These are phyloP conservation scores for Chloropsis hardwickii DNA, from an alignment of 2,113 vertebrate species.

Conservation along the genomic window DNA sequence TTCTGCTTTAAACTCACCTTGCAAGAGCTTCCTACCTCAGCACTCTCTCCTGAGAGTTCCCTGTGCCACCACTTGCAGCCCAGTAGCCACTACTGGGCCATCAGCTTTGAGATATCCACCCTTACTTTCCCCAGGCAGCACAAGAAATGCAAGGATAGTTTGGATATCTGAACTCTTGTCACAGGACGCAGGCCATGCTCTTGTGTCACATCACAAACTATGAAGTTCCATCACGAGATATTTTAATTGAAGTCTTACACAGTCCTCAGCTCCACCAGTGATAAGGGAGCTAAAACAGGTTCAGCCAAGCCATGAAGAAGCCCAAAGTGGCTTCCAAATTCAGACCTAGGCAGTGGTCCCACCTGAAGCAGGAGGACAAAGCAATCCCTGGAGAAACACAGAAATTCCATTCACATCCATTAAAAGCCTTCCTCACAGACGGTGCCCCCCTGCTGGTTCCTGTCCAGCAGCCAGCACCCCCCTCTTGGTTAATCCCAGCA, in stretches of 20 bases:
- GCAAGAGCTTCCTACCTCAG: background rate
- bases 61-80: background rate
- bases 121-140: background rate
- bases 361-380: background rate
- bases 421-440: background rate
- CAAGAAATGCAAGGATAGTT: background rate
- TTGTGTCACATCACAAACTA: background rate
- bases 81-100: background rate
- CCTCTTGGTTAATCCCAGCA: background rate
- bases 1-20: background rate
- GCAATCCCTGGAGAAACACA: background rate
- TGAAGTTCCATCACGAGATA: background rate
- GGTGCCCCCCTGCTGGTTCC: rapidly evolving
- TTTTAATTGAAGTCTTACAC: background rate
- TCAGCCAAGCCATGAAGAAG: background rate
- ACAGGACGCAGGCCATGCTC: background rate
- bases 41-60: background rate
- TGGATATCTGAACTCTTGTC: background rate
- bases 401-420: background rate
- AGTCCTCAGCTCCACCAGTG: background rate
- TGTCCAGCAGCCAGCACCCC: background rate
- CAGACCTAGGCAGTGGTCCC: background rate
- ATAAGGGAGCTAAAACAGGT: background rate
- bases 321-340: background rate
- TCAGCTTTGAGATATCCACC: background rate